phyloP scores from a whole-genome alignment of 1,140 invertebrate genomes.

The Drosophila insularis region DNA sequence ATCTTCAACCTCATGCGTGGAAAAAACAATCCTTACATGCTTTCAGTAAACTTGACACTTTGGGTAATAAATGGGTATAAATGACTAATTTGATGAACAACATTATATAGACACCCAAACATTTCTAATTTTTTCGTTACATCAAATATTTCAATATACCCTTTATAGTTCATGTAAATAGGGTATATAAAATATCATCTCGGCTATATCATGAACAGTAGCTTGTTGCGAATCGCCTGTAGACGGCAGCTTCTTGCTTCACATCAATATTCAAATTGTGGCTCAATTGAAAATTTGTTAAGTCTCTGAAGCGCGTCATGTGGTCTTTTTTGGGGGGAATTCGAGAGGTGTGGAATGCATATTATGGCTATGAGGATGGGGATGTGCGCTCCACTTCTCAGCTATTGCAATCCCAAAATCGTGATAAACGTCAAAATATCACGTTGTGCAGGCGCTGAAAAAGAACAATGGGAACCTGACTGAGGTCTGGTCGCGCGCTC shows the following conservation, averaged over 20 bases:
- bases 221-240: constrained; percentile 18
- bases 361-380: neutral
- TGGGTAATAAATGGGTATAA: too few species aligned
- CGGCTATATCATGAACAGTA: constrained; percentile 56
- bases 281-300: constrained; percentile 80
- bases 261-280: constrained; percentile 80
- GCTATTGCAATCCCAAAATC: constrained; percentile 56
- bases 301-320: constrained; percentile 44
- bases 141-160: neutral
- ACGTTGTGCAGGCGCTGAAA: constrained; percentile 58
- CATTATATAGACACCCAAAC: too few species aligned
- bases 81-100: too few species aligned
- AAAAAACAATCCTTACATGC: too few species aligned
- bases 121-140: too few species aligned
- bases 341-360: neutral
- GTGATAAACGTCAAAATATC: constrained; percentile 81
- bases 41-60: too few species aligned
- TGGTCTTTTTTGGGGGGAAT: neutral
- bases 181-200: constrained; percentile 36
- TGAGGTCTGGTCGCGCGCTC: constrained; percentile 40
- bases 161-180: neutral
- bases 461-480: constrained; percentile 62
- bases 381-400: constrained; percentile 11
- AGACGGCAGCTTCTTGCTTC: constrained; percentile 11
- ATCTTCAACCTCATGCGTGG: too few species aligned